A percentile compares a stretch with the other conserved stretches of the same genome.
Evolutionary conservation across 2,888 invertebrate genomes (phyloP).

Genomic region (Dryocosmus kuriphilus): DNA sequence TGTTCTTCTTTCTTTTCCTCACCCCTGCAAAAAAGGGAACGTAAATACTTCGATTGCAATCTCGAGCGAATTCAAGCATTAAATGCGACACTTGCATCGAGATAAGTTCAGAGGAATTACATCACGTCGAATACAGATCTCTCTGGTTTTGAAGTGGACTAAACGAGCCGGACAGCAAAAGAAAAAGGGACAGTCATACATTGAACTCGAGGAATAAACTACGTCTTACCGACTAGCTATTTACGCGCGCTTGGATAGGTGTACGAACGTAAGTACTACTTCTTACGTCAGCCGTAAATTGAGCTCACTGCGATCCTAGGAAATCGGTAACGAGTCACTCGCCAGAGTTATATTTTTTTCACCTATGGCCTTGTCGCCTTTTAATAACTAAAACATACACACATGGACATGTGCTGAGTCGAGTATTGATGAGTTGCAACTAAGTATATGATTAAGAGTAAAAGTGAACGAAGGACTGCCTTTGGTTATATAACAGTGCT

Average conservation of each 20-base stretch:
- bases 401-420: not conserved
- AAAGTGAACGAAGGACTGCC: not conserved
- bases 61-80: no score
- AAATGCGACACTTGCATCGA: not conserved
- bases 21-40: not conserved
- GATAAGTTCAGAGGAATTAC: not conserved
- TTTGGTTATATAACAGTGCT: slow-evolving; percentile 52
- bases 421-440: not conserved
- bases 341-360: slow-evolving; percentile 45
- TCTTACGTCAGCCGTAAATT: slow-evolving; percentile 54
- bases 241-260: not conserved
- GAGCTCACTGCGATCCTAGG: slow-evolving; percentile 54
- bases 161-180: not conserved
- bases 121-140: not conserved
- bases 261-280: slow-evolving; percentile 43
- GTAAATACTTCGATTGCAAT: not conserved
- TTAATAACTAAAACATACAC: not conserved
- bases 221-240: not conserved
- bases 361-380: not conserved
- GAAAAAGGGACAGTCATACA: not conserved
- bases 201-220: not conserved
- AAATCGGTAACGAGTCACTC: slow-evolving; percentile 55
- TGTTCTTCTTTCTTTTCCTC: not conserved
- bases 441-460: not conserved
- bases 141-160: not conserved